Evolutionary conservation across 2,888 invertebrate genomes (phyloP).

Genomic region (Strigamia maritima): DNA sequence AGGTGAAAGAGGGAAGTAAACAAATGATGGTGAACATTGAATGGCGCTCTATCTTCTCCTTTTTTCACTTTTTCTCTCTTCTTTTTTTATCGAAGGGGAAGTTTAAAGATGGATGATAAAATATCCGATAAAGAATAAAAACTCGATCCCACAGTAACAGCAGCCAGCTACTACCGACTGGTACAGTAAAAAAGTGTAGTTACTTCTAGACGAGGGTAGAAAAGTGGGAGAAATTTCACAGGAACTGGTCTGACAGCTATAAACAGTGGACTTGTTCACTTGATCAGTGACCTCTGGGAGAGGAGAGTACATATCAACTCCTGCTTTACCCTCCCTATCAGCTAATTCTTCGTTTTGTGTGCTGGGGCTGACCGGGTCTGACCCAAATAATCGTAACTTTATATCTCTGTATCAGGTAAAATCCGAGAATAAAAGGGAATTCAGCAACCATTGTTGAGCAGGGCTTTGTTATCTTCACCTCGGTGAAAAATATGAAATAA

Average conservation of each 20-base stretch:
- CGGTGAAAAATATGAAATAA: too few species aligned
- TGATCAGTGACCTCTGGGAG: not conserved
- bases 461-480: too few species aligned
- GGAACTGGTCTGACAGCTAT: slow-evolving; percentile 5
- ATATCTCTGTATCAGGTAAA: not conserved
- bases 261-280: slow-evolving; percentile 15
- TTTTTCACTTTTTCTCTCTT: not conserved
- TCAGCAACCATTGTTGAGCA: not conserved
- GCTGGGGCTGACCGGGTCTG: not conserved
- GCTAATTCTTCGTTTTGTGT: not conserved
- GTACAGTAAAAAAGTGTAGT: not conserved
- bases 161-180: not conserved
- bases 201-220: not conserved
- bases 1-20: slow-evolving; percentile 5
- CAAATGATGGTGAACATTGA: slow-evolving; percentile 5
- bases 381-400: slow-evolving; percentile 10
- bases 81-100: not conserved
- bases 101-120: slow-evolving; percentile 6
- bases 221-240: not conserved
- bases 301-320: slow-evolving; percentile 1
- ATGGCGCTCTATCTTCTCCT: slow-evolving; percentile 2
- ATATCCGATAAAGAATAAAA: slow-evolving; percentile 9
- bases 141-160: not conserved
- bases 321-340: slow-evolving; percentile 6
- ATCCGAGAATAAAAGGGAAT: not conserved